phyloP scores from a whole-genome alignment of 2,113 vertebrate genomes.

The Neogobius melanostomus region DNA sequence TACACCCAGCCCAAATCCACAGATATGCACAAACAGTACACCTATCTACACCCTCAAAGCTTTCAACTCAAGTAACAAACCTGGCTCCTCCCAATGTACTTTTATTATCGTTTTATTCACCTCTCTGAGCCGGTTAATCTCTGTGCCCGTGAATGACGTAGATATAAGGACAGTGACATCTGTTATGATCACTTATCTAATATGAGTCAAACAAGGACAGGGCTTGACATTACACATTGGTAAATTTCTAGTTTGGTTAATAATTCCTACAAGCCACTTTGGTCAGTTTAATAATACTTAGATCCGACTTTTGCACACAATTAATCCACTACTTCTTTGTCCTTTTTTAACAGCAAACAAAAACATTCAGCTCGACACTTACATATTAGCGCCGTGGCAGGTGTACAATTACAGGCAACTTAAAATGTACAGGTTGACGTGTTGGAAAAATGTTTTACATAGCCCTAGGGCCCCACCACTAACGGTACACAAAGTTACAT shows the following conservation, averaged over 20 bases:
- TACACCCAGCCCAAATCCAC: conserved; percentile 52
- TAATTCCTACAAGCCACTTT: no score
- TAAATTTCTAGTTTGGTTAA: no score
- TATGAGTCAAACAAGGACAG: no score
- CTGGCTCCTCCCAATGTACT: conserved; percentile 38
- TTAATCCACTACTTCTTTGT: no score
- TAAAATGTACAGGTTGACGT: conserved; percentile 28
- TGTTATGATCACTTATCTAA: no score
- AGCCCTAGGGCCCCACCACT: conserved; percentile 18
- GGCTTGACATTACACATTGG: no score
- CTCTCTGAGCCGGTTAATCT: conserved; percentile 54
- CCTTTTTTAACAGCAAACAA: no score
- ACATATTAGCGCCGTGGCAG: no score
- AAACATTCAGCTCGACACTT: no score
- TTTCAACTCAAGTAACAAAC: conserved; percentile 60
- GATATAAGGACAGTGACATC: neutral
- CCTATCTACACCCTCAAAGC: conserved; percentile 57
- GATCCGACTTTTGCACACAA: no score
- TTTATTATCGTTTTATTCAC: conserved; percentile 49
- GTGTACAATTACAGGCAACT: neutral
- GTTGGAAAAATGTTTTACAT: conserved; percentile 8
- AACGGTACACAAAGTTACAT: conserved; percentile 18
- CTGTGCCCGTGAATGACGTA: conserved; percentile 40
- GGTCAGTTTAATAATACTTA: no score
- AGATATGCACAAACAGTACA: conserved; percentile 45